Percentiles rank a stretch among this genome's conserved stretches.
Evolutionary conservation across 2,888 invertebrate species (phyloP).

Genomic region (Caenorhabditis afra): DNA sequence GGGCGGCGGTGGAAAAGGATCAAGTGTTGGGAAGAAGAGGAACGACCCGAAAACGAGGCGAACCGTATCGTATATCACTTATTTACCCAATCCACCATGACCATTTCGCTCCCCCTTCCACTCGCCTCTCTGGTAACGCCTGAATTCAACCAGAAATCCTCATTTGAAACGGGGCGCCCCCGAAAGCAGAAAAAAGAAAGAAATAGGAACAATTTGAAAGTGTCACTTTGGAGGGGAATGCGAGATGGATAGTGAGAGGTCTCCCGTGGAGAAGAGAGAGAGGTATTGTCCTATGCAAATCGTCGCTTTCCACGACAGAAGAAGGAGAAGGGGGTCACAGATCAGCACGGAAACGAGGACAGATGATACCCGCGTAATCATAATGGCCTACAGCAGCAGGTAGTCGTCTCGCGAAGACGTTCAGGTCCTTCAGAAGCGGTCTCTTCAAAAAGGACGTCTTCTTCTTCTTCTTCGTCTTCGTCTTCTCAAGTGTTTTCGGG

Average conservation of each 20-base stretch:
- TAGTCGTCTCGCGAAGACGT: background rate
- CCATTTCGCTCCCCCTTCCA: background rate
- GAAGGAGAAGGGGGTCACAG: conserved; percentile 24
- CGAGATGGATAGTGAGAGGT: too few relatives aligned
- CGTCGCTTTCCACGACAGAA: conserved; percentile 25
- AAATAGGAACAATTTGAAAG: background rate
- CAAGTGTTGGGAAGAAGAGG: conserved; percentile 10
- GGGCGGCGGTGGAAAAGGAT: too few relatives aligned
- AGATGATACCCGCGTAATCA: conserved; percentile 52
- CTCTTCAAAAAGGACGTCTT: too few relatives aligned
- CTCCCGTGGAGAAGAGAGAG: conserved; percentile 12
- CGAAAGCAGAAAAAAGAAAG: background rate
- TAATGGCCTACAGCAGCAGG: background rate
- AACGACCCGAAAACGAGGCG: background rate
- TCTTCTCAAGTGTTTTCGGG: too few relatives aligned
- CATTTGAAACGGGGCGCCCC: background rate
- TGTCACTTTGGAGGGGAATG: background rate
- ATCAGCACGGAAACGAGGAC: conserved; percentile 23
- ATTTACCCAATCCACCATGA: conserved; percentile 18
- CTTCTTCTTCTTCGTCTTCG: background rate
- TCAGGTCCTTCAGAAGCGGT: too few relatives aligned
- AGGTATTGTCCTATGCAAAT: conserved; percentile 42
- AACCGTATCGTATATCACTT: conserved; percentile 5
- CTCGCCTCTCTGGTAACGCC: too few relatives aligned
- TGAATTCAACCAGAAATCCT: too few relatives aligned